Evolutionary conservation across 2,888 invertebrate genomes (phyloP).

Genomic region (Chironomus riparius): DNA sequence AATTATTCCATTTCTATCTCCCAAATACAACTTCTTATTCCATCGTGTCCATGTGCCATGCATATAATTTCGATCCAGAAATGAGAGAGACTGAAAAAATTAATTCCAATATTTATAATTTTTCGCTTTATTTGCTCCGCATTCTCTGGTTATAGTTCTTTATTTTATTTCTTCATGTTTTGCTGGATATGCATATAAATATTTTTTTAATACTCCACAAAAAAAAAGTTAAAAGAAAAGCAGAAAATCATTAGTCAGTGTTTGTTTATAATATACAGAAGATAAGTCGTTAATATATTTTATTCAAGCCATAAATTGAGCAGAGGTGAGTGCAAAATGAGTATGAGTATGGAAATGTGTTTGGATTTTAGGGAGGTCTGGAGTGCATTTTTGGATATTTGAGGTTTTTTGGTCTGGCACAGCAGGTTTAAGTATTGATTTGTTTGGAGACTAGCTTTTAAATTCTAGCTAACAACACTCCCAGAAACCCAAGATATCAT

Average conservation of each 20-base stretch:
- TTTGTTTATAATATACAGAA: constrained; percentile 22
- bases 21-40: too few species aligned
- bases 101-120: constrained; percentile 14
- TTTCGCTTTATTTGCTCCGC: not conserved
- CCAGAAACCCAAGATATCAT: too few species aligned
- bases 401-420: too few species aligned
- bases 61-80: not conserved
- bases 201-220: not conserved
- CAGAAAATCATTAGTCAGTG: constrained; percentile 26
- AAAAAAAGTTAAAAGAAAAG: not conserved
- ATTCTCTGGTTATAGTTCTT: too few species aligned
- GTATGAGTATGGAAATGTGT: too few species aligned
- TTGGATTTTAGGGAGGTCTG: too few species aligned
- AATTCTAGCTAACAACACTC: too few species aligned
- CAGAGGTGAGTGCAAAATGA: not conserved
- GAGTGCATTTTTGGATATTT: too few species aligned
- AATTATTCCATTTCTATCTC: too few species aligned
- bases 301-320: constrained; percentile 18
- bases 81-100: not conserved
- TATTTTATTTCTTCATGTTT: too few species aligned
- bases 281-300: constrained; percentile 25
- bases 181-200: not conserved
- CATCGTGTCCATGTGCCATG: not conserved
- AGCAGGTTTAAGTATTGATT: too few species aligned
- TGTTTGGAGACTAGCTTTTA: too few species aligned